Percentiles rank a stretch among this genome's conserved stretches.
Conservation (phyloP, 2,113 vertebrate genomes). For the Mohoua ochrocephala region DNA sequence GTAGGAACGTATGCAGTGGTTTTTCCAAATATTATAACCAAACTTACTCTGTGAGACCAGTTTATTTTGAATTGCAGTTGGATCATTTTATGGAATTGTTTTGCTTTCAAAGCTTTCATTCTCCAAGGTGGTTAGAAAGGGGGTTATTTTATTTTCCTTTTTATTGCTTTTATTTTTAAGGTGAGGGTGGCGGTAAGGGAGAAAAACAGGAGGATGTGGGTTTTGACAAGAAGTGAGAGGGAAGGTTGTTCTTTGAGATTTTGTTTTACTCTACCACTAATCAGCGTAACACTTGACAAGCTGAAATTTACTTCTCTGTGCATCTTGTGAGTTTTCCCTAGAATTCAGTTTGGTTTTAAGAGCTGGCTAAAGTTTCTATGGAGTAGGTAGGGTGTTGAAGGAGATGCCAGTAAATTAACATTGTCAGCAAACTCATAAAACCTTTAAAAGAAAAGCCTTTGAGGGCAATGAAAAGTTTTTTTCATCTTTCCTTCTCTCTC, state of each 20-base stretch:
- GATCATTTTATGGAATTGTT: conserved; percentile 45
- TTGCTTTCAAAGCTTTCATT: conserved; percentile 20
- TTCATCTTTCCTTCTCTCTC: conserved; percentile 2
- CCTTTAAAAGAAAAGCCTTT: conserved; percentile 37
- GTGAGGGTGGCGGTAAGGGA: neutral
- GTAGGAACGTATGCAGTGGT: conserved; percentile 30
- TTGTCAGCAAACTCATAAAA: conserved; percentile 66
- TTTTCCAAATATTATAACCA: conserved; percentile 44
- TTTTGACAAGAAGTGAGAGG: conserved; percentile 5
- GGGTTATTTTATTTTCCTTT: conserved; percentile 30
- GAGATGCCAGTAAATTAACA: conserved; percentile 38
- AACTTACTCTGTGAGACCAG: neutral
- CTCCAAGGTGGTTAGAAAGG: neutral
- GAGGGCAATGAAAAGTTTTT: conserved; percentile 4
- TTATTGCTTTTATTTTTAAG: conserved; percentile 35
- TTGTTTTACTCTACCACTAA: conserved; percentile 9
- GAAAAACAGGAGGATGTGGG: neutral
- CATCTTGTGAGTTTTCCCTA: conserved; percentile 49
- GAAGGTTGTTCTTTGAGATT: conserved; percentile 35
- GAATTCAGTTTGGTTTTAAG: conserved; percentile 55
- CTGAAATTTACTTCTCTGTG: conserved; percentile 47
- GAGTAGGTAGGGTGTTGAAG: conserved; percentile 41
- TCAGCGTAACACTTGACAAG: conserved; percentile 54
- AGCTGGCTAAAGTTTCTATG: conserved; percentile 33
- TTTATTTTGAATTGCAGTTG: conserved; percentile 20